Percentiles rank a stretch among this genome's conserved stretches.
phyloP scores from a whole-genome alignment of 2,113 vertebrate genomes.

The Phaethon lepturus region DNA sequence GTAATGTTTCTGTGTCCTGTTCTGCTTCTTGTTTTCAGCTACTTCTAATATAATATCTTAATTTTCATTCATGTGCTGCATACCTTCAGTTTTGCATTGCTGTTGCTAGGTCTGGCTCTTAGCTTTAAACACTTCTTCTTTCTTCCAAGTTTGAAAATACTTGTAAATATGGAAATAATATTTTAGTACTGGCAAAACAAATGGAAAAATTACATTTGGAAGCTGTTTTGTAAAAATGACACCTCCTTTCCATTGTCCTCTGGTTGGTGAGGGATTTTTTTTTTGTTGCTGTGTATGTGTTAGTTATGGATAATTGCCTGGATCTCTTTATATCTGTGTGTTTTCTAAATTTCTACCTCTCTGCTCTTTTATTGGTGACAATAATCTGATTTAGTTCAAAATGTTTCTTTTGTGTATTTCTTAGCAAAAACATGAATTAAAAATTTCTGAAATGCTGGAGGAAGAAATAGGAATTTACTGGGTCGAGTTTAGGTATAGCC shows the following conservation, averaged over 20 bases:
- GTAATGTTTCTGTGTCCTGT: not conserved
- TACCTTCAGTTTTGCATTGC: not conserved
- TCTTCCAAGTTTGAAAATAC: not conserved
- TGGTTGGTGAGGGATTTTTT: not conserved
- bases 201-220: not conserved
- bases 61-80: not conserved
- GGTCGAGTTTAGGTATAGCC: not conserved
- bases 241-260: not conserved
- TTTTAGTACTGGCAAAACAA: not conserved
- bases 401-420: not conserved
- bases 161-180: not conserved
- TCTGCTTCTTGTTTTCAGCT: not conserved
- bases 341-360: not conserved
- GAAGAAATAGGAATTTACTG: not conserved
- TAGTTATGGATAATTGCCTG: not conserved
- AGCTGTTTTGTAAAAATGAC: not conserved
- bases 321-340: not conserved
- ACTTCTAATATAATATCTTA: not conserved
- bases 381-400: not conserved
- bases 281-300: not conserved
- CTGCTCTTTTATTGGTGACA: not conserved
- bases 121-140: not conserved
- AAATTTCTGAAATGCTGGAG: not conserved
- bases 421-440: not conserved
- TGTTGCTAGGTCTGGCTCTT: not conserved